Evolutionary conservation across 2,888 invertebrate species (phyloP), one percentile per base, ranked within the genome.

Genomic region (Harpagoxenus sublaevis): DNA sequence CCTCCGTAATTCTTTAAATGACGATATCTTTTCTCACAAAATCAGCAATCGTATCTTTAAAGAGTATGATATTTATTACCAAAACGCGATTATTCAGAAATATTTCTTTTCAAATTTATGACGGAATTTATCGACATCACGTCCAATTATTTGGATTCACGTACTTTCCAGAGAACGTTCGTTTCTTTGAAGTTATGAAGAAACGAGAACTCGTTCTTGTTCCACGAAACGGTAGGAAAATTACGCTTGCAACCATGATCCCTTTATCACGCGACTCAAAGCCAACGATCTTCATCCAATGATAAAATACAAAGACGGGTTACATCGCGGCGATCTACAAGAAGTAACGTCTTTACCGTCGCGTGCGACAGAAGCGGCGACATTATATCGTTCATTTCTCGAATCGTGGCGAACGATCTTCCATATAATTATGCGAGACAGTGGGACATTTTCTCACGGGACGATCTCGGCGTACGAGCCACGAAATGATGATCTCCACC

Each of bases 401-500:
- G 65, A 65, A 75, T 65, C 75, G 63, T 28, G 45, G 45, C 63
- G 45, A 73, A 62, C 71, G 39, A 81, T 81, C 79, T 71, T 51
- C 12, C 79, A 28, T 71, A 81, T 71, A 81, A 81, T 81, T 71
- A 81, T 71, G 35, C 48, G 60, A 57, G 78, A 78, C 55, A 23
- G 39, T 35, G n/a, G 42, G 65, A 55, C 23, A 77, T 23, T 66
- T 79, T 66, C 75, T 71, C 45, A 53, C 62, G 73, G 57, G 68
- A 60, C 55, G 28, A 51, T 39, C 31, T 42, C 48, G 62, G 3
- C 35, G 31, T 63, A 18, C 51, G 60, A 71, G 28, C n/a, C 53
- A 62, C 60, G 81, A 28, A 68, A 73, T n/a, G 62, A 82, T 82
- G 81, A 87, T 82, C 83, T 71, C 63, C 57, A 45, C 63, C n/a